Percentiles rank a stretch among this genome's conserved stretches.
Evolutionary conservation across 2,113 vertebrate species (phyloP).

Genomic region (Chionodraco myersi): DNA sequence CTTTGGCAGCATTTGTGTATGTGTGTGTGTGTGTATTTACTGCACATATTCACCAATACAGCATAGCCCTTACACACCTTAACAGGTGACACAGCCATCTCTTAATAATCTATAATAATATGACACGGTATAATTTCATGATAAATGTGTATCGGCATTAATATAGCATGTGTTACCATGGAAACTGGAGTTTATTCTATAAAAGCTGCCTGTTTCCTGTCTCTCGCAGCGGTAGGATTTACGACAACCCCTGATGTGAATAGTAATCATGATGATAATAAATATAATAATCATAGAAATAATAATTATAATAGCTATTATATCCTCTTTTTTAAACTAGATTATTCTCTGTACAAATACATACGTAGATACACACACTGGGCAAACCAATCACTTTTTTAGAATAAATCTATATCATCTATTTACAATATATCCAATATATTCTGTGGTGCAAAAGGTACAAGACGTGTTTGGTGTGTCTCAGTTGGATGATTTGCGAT

Average conservation of each 20-base stretch:
- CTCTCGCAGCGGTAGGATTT: slow-evolving; percentile 66
- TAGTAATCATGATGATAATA: slow-evolving; percentile 33
- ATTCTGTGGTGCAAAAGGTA: slow-evolving; percentile 78
- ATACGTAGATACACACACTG: slow-evolving; percentile 75
- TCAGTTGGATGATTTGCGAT: slow-evolving; percentile 55
- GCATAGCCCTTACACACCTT: slow-evolving; percentile 79
- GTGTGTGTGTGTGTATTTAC: slow-evolving; percentile 27
- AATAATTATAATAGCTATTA: slow-evolving; percentile 70
- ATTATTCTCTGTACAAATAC: slow-evolving; percentile 83
- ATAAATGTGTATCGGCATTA: slow-evolving; percentile 64
- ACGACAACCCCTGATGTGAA: slow-evolving; percentile 62
- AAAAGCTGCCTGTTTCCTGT: slow-evolving; percentile 74
- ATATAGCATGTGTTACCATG: slow-evolving; percentile 71
- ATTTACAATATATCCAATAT: slow-evolving; percentile 81
- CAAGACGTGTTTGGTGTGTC: slow-evolving; percentile 62
- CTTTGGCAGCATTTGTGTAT: slow-evolving; percentile 61
- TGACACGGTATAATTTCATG: slow-evolving; percentile 56
- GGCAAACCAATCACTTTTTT: slow-evolving; percentile 72
- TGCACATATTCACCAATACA: slow-evolving; percentile 69
- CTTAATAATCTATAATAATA: slow-evolving; percentile 60
- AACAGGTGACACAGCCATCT: slow-evolving; percentile 69
- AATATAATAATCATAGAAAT: slow-evolving; percentile 15
- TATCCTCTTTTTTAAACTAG: slow-evolving; percentile 80
- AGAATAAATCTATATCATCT: slow-evolving; percentile 81
- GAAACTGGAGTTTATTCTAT: slow-evolving; percentile 69